phyloP scores from a whole-genome alignment of 2,797 vertebrate species.

The Acridotheres tristis region DNA sequence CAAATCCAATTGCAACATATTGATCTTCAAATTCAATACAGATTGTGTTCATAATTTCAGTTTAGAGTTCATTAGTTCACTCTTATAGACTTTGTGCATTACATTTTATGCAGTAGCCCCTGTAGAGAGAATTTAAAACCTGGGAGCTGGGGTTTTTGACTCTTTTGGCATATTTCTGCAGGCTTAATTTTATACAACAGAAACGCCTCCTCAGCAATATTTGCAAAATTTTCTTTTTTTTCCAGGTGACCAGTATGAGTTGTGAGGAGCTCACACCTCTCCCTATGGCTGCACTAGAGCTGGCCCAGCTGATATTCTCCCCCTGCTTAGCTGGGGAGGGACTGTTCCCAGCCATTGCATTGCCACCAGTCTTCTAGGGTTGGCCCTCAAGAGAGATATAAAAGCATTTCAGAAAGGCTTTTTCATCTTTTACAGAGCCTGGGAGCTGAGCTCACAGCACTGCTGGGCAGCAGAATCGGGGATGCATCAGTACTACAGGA shows the following conservation, averaged over 20 bases:
- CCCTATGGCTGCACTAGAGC: background rate
- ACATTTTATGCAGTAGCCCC: background rate
- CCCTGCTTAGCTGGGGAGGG: background rate
- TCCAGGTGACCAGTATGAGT: background rate
- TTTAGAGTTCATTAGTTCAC: background rate
- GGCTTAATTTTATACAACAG: background rate
- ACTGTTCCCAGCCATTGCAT: background rate
- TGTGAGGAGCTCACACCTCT: background rate
- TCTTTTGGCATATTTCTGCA: background rate
- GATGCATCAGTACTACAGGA: background rate
- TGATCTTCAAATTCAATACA: background rate
- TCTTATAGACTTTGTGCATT: background rate
- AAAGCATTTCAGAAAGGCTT: background rate
- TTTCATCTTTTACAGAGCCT: background rate
- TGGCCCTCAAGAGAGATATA: background rate
- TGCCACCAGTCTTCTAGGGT: background rate
- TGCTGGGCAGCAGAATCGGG: background rate
- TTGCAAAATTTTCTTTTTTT: background rate
- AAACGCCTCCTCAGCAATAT: background rate
- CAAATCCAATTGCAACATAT: background rate
- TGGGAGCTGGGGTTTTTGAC: accelerated
- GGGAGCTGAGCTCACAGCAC: background rate
- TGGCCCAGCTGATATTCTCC: background rate
- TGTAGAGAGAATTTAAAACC: background rate
- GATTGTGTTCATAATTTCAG: conserved; percentile 6